A percentile compares a stretch with the other conserved stretches of the same genome.
Evolutionary conservation across 2,113 vertebrate species (phyloP).

Genomic region (Herpetotheres cachinnans): DNA sequence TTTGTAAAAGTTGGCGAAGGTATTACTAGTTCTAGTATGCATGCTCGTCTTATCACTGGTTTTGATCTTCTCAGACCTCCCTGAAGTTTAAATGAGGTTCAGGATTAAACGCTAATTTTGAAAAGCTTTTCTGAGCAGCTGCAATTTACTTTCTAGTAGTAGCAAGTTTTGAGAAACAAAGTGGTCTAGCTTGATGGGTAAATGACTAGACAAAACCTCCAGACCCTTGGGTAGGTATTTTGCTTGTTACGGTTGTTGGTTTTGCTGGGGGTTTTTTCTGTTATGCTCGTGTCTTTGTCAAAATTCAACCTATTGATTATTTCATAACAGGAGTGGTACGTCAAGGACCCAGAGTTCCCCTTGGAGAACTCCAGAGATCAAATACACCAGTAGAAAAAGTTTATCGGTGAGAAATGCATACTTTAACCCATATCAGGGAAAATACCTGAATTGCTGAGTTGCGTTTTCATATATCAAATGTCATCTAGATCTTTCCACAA

Average conservation of each 20-base stretch:
- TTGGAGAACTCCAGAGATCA: conserved; percentile 84
- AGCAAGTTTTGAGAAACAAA: background rate
- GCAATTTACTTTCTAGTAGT: background rate
- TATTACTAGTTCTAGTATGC: background rate
- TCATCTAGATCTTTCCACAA: background rate
- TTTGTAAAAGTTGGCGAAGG: background rate
- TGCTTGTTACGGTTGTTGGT: background rate
- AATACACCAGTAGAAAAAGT: conserved; percentile 83
- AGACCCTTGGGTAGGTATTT: background rate
- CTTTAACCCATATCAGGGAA: background rate
- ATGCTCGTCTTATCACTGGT: background rate
- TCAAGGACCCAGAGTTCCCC: conserved; percentile 76
- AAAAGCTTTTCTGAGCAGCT: background rate
- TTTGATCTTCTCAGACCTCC: background rate
- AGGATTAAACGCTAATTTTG: background rate
- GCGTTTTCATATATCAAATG: background rate
- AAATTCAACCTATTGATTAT: background rate
- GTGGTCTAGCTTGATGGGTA: background rate
- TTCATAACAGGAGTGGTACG: conserved; percentile 77
- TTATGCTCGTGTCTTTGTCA: background rate
- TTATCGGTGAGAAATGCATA: conserved; percentile 86
- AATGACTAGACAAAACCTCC: background rate
- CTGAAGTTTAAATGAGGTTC: background rate
- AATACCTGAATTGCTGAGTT: background rate
- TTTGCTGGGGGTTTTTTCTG: background rate